Evolutionary conservation across 2,888 invertebrate species (phyloP).

Genomic region (Monoplex corrugatus): DNA sequence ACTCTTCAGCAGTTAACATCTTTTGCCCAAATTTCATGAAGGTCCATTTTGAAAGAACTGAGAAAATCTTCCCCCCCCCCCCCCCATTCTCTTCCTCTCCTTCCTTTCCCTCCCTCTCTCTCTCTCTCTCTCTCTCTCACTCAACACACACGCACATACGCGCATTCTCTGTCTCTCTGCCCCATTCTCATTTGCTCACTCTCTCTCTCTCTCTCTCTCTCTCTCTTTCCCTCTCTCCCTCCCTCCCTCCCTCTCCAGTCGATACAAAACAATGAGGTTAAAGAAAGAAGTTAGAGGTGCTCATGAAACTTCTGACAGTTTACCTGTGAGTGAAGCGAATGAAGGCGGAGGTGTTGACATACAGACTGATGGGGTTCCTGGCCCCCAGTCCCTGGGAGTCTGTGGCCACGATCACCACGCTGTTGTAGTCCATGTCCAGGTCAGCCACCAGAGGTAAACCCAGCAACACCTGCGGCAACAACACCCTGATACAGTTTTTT

Average conservation of each 20-base stretch:
- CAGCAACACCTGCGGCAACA: conserved; percentile 63
- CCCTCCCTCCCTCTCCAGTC: not conserved
- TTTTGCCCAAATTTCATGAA: too few relatives aligned
- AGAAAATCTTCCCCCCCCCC: too few relatives aligned
- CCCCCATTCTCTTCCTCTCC: too few relatives aligned
- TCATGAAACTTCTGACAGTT: not conserved
- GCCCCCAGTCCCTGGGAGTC: conserved; percentile 59
- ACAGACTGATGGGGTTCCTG: conserved; percentile 56
- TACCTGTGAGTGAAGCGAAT: conserved; percentile 58
- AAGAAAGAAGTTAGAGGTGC: not conserved
- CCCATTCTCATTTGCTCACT: too few relatives aligned
- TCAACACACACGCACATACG: not conserved
- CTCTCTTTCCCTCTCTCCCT: conserved; percentile 16
- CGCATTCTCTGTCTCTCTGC: too few relatives aligned
- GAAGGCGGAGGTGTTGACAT: conserved; percentile 53
- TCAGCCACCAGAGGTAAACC: conserved; percentile 68
- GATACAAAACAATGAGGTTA: not conserved
- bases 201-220: conserved; percentile 15
- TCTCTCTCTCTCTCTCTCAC: not conserved
- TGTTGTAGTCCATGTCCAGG: conserved; percentile 54
- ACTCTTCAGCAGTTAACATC: too few relatives aligned
- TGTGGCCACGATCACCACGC: conserved; percentile 59
- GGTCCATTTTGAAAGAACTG: too few relatives aligned
- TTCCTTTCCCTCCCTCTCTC: too few relatives aligned
- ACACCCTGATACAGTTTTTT: too few relatives aligned